phyloP scores from a whole-genome alignment of 2,888 invertebrate species.

The Synanthedon myopaeformis region DNA sequence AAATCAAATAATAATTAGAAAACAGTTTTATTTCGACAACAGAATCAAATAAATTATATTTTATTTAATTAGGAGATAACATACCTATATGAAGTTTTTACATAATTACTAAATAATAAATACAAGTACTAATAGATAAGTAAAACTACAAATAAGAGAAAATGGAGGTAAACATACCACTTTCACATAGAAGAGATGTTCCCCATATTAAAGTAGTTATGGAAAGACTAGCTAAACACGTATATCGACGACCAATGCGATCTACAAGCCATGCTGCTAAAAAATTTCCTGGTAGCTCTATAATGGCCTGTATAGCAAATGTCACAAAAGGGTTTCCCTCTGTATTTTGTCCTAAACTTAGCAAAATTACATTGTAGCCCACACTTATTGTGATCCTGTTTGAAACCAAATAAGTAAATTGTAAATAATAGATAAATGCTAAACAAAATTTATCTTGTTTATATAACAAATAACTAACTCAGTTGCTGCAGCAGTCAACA shows the following conservation, averaged over 20 bases:
- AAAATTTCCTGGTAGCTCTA: conserved; percentile 74
- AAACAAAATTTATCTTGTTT: no score
- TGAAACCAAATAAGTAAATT: not conserved
- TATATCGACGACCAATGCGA: conserved; percentile 31
- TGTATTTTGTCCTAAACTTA: conserved; percentile 62
- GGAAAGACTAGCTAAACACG: conserved; percentile 22
- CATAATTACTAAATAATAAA: not conserved
- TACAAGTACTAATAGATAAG: not conserved
- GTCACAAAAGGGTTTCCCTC: conserved; percentile 75
- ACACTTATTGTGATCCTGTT: conserved; percentile 61
- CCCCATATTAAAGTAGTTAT: conserved; percentile 26
- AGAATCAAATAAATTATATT: no score
- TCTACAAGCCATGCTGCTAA: conserved; percentile 62
- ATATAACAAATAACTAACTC: no score
- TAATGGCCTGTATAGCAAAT: conserved; percentile 72
- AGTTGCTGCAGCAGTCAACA: no score
- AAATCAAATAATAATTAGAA: not conserved
- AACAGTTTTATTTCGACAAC: no score
- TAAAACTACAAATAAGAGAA: not conserved
- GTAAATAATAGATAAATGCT: no score
- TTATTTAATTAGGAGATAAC: not conserved
- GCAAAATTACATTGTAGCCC: conserved; percentile 60
- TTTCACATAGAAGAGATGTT: conserved; percentile 19
- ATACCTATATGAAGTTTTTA: not conserved
- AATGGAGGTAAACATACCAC: conserved; percentile 13